These are phyloP conservation scores for Serranus cabrilla DNA, from an alignment of 2,797 vertebrate species.

Conservation along the genomic window DNA sequence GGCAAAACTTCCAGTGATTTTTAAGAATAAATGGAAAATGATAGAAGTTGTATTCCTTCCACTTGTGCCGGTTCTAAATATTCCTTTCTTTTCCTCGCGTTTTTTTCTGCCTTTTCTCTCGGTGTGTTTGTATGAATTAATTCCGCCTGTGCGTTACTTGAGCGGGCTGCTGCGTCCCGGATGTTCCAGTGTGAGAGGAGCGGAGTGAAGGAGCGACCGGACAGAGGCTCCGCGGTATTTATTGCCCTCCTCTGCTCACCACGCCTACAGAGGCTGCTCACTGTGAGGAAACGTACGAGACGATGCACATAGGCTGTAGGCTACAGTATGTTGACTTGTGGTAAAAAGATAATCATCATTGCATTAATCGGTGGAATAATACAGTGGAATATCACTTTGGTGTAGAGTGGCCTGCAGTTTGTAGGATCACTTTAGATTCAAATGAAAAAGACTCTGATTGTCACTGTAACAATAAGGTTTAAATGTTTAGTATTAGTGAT, in stretches of 20 bases:
- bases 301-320: not conserved
- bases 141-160: constrained; percentile 23
- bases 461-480: not conserved
- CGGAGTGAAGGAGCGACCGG: constrained; percentile 47
- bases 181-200: constrained; percentile 18
- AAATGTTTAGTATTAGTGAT: not conserved
- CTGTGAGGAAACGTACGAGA: not conserved
- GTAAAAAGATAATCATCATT: too few relatives aligned
- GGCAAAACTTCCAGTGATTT: constrained; percentile 50
- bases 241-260: constrained; percentile 18
- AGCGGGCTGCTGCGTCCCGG: not conserved
- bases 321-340: too few relatives aligned
- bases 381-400: not conserved
- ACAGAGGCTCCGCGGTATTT: constrained; percentile 53
- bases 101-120: not conserved
- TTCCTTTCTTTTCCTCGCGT: constrained; percentile 23
- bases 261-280: constrained; percentile 47
- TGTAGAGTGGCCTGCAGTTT: not conserved
- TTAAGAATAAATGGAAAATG: not conserved
- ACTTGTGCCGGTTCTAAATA: constrained; percentile 33
- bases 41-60: constrained; percentile 61
- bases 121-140: constrained; percentile 14
- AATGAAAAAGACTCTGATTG: not conserved
- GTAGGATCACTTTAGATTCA: not conserved
- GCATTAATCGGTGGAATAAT: too few relatives aligned